Base-by-base conservation (phyloP, 2,888 invertebrate species). In the Neoaliturus tenellus region DNA sequence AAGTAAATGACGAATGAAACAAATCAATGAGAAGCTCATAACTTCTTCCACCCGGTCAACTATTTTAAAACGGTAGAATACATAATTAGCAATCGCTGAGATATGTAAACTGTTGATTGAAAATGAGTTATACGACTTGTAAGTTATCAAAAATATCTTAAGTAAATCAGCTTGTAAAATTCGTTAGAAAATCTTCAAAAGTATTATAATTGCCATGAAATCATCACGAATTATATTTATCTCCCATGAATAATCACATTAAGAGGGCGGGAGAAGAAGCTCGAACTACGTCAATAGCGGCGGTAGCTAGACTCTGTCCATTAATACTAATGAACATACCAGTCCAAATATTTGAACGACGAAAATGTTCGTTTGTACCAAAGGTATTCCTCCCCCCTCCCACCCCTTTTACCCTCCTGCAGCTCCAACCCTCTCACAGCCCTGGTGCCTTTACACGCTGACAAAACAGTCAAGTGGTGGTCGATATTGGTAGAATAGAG, bases 241-340 rank as follows among this genome's bases (percentile, higher is more conserved):
- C n/a, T n/a, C n/a, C n/a, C n/a, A n/a, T n/a, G n/a, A 44, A 17
- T 44, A 44, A 44, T 44, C 17, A 44, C 44, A 44, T 44, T 44
- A 35, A 4, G 35, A 35, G 35, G 17, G 44, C 17, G 44, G 17
- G 44, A 14, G 12, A 14, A 17, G 35, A 44, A 44, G 44, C 44
- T 3, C 44, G 44, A 14, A 44, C 44, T 44, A 17, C 51, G 25
- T 62, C 62, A 62, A 62, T 62, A 62, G 62, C 12, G 14, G 62
- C 28, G 3, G 67, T 39, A n/a, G n/a, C n/a, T n/a, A 35, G 69
- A 39, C 69, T 4, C 69, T 12, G 20, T n/a, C 69, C 69, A 69
- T 69, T 69, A 69, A 35, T 69, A 69, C 69, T 69, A 39, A 69
- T 69, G 69, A 69, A 69, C 69, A 69, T 69, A 35, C 39, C 69